Base-by-base conservation (phyloP, 2,888 invertebrate species). In the Heliconius hortense region DNA sequence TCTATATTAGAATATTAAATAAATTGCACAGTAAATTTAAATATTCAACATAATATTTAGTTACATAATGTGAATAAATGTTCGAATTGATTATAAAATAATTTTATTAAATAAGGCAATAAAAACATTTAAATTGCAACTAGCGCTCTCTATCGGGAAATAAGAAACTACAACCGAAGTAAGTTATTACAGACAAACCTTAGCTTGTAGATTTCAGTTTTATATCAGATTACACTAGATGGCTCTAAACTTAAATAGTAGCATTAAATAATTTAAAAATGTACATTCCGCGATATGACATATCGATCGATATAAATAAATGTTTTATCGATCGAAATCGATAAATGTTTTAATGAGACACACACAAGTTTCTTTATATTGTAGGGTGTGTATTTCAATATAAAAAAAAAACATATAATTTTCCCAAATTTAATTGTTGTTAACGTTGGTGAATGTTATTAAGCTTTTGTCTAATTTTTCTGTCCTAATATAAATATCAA, bases 211-310 rank as follows among this genome's bases (percentile, higher is more conserved):
- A 53, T 21, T 68, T 53, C 28, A 53, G 2, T 56, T 69, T 28
- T 28, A 69, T 24, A 21, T 39, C n/a, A 15, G n/a, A 28, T 15
- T 69, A n/a, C 69, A 56, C 53, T 69, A 69, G 69, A 69, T 69
- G 69, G 69, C 69, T 56, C 56, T 69, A 4, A 31, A 31, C 56
- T 53, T 7, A 69, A 53, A 69, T 18, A 53, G 11, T 15, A 18
- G 7, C 26, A 8, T 18, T 48, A 26, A 18, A 67, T 66, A 66
- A 31, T 31, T 31, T 31, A 31, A 24, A 67, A 43, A 8, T 10
- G 26, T 21, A 4, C 26, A 18, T 31, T 21, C 21, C 2, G 28
- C 62, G 28, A 18, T 8, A 31, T 21, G 62, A 1, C 28, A 31
- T 60, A 56, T 60, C 2, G 2, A 26, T 26, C 2, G 1, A 13